Conservation (phyloP, 2,888 invertebrate species). For the Pherbina coryleti region DNA sequence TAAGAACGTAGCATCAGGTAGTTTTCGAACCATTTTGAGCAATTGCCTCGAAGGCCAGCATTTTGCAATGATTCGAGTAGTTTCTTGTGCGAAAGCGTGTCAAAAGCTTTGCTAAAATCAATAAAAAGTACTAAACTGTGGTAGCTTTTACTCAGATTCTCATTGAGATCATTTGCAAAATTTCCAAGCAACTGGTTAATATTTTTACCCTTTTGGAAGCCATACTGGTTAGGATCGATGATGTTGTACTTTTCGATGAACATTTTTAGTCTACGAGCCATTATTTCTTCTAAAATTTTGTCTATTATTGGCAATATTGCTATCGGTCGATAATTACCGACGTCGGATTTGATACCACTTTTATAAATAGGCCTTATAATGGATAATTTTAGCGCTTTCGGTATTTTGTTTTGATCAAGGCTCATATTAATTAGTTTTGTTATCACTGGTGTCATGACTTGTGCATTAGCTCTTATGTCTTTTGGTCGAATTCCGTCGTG, state of each 20-base stretch:
- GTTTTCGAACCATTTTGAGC: not conserved
- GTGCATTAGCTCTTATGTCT: too few species aligned
- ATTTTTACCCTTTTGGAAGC: too few species aligned
- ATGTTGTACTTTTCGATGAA: not conserved
- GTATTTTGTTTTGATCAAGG: not conserved
- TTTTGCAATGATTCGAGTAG: constrained; percentile 10
- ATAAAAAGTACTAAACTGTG: constrained; percentile 14
- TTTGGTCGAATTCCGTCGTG: too few species aligned
- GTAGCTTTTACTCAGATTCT: not conserved
- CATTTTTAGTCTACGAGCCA: not conserved
- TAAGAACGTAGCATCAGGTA: not conserved
- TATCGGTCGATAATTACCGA: too few species aligned
- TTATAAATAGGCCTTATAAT: not conserved
- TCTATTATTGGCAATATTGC: not conserved
- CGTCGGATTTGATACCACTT: not conserved
- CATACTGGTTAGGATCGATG: too few species aligned
- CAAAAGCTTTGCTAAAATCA: constrained; percentile 12
- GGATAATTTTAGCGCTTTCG: not conserved
- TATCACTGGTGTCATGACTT: not conserved
- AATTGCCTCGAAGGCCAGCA: constrained; percentile 1
- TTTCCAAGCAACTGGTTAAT: too few species aligned
- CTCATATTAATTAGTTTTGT: not conserved
- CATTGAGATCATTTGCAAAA: too few species aligned
- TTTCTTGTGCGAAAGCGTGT: constrained; percentile 5
- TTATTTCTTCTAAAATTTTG: not conserved